Base-by-base conservation (phyloP, 2,888 invertebrate genomes). In the Lycophotia porphyrea region DNA sequence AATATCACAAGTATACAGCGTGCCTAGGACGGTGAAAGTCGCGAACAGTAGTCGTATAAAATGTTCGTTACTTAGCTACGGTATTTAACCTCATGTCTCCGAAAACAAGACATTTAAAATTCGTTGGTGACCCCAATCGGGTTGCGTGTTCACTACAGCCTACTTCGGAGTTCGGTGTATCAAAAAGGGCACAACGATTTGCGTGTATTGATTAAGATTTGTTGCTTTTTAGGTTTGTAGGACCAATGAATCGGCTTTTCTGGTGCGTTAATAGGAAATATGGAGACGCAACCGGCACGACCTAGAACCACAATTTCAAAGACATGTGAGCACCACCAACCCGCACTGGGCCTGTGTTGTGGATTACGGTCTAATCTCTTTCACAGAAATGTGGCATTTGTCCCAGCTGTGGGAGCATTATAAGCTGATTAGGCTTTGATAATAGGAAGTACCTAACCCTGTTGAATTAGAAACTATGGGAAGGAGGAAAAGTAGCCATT, bases 51-150 rank as follows among this genome's bases (percentile, higher is more conserved):
- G 55, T 63, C 21, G 27, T 71, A 78, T 64, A 44, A 68, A 72
- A 72, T 67, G 15, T 82, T 61, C 55, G 60, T 78, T 78, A 64
- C 58, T 81, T 82, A 78, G 74, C 31, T 67, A 71, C 70, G 60
- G 71, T 61, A n/a, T 65, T 58, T 76, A 66, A 69, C 31, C 27
- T 63, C 49, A 5, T 66, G 71, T 74, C 60, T 76, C 74, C 79
- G 65, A 81, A 82, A 70, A 78, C 72, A 77, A 74, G 78, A 76
- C 80, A 69, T 78, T 83, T 74, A 63, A 68, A 78, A 76, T 68
- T 70, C 58, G 63, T 42, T 49, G 21, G 65, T 68, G 85, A 76
- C 79, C 80, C 75, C 68, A 75, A 80, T 77, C 66, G 52, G 27
- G 49, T 80, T 67, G 87, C 87, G 78, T 84, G 80, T 78, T 80